Conservation (phyloP, 2,888 invertebrate genomes). For the Lobophora halterata region DNA sequence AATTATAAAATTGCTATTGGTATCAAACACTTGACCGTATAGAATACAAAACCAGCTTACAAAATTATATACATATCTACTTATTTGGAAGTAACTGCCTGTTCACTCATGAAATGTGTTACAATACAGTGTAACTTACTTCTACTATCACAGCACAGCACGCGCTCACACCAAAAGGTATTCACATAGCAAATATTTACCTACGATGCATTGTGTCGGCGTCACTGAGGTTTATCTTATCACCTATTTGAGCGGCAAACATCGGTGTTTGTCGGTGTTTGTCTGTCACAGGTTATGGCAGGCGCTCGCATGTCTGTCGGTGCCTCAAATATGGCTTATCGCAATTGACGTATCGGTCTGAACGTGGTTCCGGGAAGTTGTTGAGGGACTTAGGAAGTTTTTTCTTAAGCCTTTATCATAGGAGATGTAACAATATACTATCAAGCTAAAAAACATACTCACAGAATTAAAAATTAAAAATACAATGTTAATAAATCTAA, state of each 20-base stretch:
- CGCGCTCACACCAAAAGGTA: constrained; percentile 73
- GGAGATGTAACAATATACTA: no score
- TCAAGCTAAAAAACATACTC: no score
- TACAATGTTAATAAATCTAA: no score
- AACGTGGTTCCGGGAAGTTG: constrained; percentile 60
- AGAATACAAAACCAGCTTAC: no score
- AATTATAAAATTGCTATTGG: no score
- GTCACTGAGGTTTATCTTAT: constrained; percentile 75
- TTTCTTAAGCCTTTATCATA: no score
- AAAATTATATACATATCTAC: no score
- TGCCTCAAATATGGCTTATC: constrained; percentile 57
- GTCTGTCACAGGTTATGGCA: constrained; percentile 54
- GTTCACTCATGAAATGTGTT: constrained; percentile 3
- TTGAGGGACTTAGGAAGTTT: constrained; percentile 31
- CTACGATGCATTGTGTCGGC: constrained; percentile 71
- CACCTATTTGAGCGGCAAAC: constrained; percentile 73
- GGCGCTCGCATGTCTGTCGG: constrained; percentile 74
- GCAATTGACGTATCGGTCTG: constrained; percentile 69
- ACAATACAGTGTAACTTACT: constrained; percentile 48
- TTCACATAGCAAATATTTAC: constrained; percentile 74
- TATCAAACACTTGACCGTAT: no score
- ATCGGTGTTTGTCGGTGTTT: constrained; percentile 53
- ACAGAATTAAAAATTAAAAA: no score
- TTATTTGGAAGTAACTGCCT: no score
- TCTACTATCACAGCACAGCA: constrained; percentile 56